Evolutionary conservation across 2,888 invertebrate genomes (phyloP), one percentile per base, ranked within the genome.

Genomic region (Rhogogaster chlorosoma): DNA sequence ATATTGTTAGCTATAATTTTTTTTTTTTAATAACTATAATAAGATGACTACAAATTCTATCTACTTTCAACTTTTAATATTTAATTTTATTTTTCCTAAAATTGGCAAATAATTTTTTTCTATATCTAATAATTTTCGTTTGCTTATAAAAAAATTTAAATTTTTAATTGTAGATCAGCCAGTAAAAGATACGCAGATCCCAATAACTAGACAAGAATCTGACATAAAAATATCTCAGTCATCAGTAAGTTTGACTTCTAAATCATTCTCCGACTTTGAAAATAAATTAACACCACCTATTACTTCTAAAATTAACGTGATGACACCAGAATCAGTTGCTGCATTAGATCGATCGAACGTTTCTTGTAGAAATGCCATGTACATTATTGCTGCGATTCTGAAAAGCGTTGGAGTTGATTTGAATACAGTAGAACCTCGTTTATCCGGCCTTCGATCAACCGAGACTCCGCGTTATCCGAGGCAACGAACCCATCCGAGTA

Each of bases 311-410:
- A 75, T 45, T 75, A 42, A 75, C 45, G 42, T 75, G 45, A 75
- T 75, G 75, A 75, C 75, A 75, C 75, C 75, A 45, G 75, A 75
- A 75, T 75, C 45, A 75, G 42, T 42, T n/a, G n/a, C n/a, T n/a
- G n/a, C n/a, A n/a, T n/a, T n/a, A n/a, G n/a, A n/a, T n/a, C n/a
- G n/a, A n/a, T n/a, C n/a, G n/a, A n/a, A n/a, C n/a, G n/a, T n/a
- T n/a, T n/a, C n/a, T n/a, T n/a, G n/a, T n/a, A n/a, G n/a, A n/a
- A n/a, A n/a, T n/a, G n/a, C n/a, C n/a, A n/a, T n/a, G n/a, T n/a
- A n/a, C n/a, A n/a, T n/a, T 75, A n/a, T 75, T 45, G 75, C 45
- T 75, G 75, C 75, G n/a, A 49, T 38, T 75, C n/a, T 45, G n/a
- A 75, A 75, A 49, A 75, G 75, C 26, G 45, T 75, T 75, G 75